These are phyloP conservation scores for Gandaritis pyraliata DNA, from an alignment of 2,888 invertebrate genomes.

Conservation along the genomic window DNA sequence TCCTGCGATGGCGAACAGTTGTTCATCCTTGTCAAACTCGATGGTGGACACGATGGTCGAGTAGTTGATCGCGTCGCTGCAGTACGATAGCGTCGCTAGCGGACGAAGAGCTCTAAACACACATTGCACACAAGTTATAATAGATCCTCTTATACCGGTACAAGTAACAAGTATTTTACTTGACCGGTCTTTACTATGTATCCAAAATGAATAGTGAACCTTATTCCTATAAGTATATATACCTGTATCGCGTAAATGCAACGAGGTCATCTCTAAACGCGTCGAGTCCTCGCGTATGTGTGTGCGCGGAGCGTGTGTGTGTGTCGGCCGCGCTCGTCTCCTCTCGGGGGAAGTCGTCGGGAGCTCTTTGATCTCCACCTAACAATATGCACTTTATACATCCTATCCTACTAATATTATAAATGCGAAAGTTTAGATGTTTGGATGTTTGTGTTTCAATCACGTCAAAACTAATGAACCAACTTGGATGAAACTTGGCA, in stretches of 20 bases:
- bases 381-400: background rate
- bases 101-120: slow-evolving; percentile 85
- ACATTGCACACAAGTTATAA: background rate
- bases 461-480: too few species aligned
- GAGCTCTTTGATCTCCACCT: slow-evolving; percentile 57
- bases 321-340: slow-evolving; percentile 30
- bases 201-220: too few species aligned
- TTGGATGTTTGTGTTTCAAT: too few species aligned
- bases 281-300: slow-evolving; percentile 82
- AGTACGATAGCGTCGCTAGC: slow-evolving; percentile 94
- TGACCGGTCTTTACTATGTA: too few species aligned
- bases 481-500: too few species aligned
- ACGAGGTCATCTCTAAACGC: slow-evolving; percentile 93
- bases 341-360: slow-evolving; percentile 39
- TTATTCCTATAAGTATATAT: too few species aligned
- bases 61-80: slow-evolving; percentile 94
- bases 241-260: slow-evolving; percentile 90
- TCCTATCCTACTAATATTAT: too few species aligned
- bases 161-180: too few species aligned
- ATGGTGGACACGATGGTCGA: slow-evolving; percentile 95
- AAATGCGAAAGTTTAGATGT: too few species aligned
- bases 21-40: slow-evolving; percentile 98
- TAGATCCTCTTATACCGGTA: too few species aligned
- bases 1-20: slow-evolving; percentile 97
- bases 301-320: slow-evolving; percentile 45